A percentile compares a stretch with the other conserved stretches of the same genome.
Conservation (phyloP, 2,888 invertebrate genomes). For the Drosophila picticornis region DNA sequence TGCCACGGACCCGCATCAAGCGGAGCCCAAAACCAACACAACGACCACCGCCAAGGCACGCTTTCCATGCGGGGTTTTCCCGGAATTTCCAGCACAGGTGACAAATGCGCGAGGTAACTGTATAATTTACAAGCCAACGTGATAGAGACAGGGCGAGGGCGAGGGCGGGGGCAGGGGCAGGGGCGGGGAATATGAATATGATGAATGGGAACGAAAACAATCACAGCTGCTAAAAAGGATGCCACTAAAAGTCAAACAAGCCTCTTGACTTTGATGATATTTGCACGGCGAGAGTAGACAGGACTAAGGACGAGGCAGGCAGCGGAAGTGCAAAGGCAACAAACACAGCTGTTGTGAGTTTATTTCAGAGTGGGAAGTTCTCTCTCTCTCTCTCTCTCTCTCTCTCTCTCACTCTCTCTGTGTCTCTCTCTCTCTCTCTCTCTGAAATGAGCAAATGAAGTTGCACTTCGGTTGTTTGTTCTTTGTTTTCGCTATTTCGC, state of each 20-base stretch:
- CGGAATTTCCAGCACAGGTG: constrained; percentile 78
- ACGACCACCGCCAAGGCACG: constrained; percentile 47
- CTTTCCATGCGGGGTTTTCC: constrained; percentile 78
- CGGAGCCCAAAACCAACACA: not conserved
- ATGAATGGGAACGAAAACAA: constrained; percentile 24
- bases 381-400: not conserved
- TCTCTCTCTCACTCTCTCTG: not conserved
- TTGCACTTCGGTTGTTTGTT: constrained; percentile 34
- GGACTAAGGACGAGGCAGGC: constrained; percentile 19
- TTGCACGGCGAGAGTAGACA: constrained; percentile 45
- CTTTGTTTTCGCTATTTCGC: constrained; percentile 24
- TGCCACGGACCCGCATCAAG: constrained; percentile 69
- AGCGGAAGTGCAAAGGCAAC: constrained; percentile 63
- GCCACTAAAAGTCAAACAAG: constrained; percentile 64
- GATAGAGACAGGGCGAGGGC: too few relatives aligned
- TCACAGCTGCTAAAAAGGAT: constrained; percentile 67
- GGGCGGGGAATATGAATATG: not conserved
- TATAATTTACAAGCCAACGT: constrained; percentile 32
- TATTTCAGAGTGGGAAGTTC: constrained; percentile 40
- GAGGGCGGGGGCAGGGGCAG: not conserved
- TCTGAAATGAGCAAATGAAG: constrained; percentile 43
- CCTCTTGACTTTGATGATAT: constrained; percentile 66
- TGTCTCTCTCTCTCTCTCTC: too few relatives aligned
- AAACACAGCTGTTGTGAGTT: constrained; percentile 67
- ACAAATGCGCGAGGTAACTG: constrained; percentile 50